Evolutionary conservation across 2,888 invertebrate genomes (phyloP).

Genomic region (Exephanes ischioxanthus): DNA sequence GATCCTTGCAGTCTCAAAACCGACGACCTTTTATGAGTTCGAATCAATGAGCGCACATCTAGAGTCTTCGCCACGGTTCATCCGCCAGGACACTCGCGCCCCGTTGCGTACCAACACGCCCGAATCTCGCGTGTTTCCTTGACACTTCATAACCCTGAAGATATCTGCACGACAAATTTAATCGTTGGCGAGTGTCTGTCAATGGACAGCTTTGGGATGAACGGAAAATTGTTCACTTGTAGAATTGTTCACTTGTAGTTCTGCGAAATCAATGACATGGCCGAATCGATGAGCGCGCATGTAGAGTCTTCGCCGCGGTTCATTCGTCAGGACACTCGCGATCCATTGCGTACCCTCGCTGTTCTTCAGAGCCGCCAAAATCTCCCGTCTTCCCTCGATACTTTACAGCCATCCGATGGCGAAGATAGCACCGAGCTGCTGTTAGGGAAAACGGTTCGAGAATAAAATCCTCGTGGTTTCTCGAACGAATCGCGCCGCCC

Average conservation of each 20-base stretch:
- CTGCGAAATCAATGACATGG: no score
- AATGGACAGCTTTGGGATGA: no score
- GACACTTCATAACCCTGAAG: conserved; percentile 6
- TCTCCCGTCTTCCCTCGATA: conserved; percentile 64
- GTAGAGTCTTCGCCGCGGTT: background rate
- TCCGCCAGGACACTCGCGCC: background rate
- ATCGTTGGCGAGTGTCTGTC: no score
- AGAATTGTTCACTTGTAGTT: no score
- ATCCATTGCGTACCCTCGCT: conserved; percentile 68
- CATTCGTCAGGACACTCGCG: background rate
- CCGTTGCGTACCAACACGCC: conserved; percentile 44
- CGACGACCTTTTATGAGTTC: background rate
- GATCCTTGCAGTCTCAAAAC: background rate
- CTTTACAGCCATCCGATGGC: conserved; percentile 39
- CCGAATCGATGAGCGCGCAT: no score
- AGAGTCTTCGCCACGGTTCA: no score
- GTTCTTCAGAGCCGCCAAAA: conserved; percentile 77
- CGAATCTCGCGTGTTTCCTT: conserved; percentile 66
- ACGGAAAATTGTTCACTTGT: no score
- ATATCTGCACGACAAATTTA: no score
- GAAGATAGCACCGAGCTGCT: background rate
- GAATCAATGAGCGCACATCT: no score
- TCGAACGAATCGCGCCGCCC: conserved; percentile 19
- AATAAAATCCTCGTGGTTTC: conserved; percentile 26
- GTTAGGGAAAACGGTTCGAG: conserved; percentile 16